Evolutionary conservation across 2,113 vertebrate genomes (phyloP).

Genomic region (Spea bombifrons): DNA sequence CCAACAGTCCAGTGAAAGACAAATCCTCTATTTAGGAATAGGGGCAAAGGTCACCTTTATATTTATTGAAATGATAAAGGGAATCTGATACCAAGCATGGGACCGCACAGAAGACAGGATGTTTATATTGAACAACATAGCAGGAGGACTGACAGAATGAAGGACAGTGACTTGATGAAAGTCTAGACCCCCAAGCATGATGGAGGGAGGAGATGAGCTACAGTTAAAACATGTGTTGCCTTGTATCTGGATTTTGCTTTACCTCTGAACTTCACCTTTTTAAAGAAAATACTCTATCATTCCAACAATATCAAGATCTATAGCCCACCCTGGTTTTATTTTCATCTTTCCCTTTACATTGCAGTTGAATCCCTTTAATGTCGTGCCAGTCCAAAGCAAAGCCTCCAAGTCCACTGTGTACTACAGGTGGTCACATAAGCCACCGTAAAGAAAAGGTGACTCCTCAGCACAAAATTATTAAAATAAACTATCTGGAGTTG

Average conservation of each 20-base stretch:
- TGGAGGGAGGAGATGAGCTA: background rate
- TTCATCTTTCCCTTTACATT: background rate
- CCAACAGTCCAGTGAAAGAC: background rate
- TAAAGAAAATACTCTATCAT: constrained; percentile 11
- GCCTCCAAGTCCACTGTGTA: background rate
- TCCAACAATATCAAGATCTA: background rate
- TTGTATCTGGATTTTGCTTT: constrained; percentile 13
- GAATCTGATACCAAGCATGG: background rate
- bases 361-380: background rate
- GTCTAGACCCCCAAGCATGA: background rate
- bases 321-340: constrained; percentile 8
- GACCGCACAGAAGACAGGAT: constrained; percentile 9
- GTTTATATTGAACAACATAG: constrained; percentile 33
- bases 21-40: background rate
- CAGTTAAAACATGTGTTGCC: background rate
- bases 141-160: constrained; percentile 4
- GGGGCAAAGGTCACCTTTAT: constrained; percentile 6
- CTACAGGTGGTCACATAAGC: background rate
- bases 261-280: constrained; percentile 16
- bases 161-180: constrained; percentile 13
- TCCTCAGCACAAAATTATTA: too few species aligned
- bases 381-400: background rate
- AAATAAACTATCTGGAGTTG: too few species aligned
- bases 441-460: background rate
- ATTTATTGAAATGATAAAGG: background rate